Conservation (phyloP, 2,113 vertebrate genomes). For the Casuarius casuarius region DNA sequence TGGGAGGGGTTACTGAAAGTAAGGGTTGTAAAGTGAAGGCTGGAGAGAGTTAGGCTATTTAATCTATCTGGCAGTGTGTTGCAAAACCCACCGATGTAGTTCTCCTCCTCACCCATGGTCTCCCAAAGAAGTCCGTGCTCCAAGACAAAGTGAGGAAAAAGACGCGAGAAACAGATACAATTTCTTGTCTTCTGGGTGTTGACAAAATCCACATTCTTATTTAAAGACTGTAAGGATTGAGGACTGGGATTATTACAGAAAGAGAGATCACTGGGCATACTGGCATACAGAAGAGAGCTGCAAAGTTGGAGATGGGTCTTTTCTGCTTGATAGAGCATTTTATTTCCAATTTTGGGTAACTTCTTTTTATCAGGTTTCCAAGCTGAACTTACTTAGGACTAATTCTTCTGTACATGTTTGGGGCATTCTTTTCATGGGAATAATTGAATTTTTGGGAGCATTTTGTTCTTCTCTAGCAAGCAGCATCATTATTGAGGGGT, state of each 20-base stretch:
- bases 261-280: background rate
- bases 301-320: background rate
- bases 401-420: slow-evolving; percentile 32
- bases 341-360: background rate
- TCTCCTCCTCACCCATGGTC: background rate
- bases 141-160: background rate
- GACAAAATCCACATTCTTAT: background rate
- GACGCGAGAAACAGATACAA: background rate
- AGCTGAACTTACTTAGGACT: background rate
- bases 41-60: slow-evolving; percentile 3
- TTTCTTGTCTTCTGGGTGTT: background rate
- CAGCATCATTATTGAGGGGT: background rate
- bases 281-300: background rate
- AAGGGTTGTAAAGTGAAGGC: background rate
- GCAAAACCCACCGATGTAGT: background rate
- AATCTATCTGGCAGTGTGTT: background rate
- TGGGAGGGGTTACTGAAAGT: background rate
- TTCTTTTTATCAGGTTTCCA: slow-evolving; percentile 22
- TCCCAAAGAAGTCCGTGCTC: background rate
- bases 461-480: slow-evolving; percentile 42
- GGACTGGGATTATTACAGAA: background rate
- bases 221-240: background rate
- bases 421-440: slow-evolving; percentile 53
- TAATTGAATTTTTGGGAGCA: slow-evolving; percentile 40
- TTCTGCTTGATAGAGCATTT: background rate